phyloP scores from a whole-genome alignment of 2,888 invertebrate genomes.

The Erebia palarica region DNA sequence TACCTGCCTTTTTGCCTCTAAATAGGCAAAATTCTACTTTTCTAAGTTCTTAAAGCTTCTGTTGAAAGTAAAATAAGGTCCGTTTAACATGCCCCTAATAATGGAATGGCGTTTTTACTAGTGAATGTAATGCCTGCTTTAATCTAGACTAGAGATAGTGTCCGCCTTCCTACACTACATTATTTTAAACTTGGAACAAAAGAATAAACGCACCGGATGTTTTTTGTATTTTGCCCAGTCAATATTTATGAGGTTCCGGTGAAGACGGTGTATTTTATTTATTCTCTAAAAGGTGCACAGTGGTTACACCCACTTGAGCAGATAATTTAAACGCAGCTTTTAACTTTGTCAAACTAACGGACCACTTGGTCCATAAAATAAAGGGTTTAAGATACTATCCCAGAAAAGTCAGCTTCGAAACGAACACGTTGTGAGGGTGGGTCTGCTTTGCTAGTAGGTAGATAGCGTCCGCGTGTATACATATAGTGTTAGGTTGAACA shows the following conservation, averaged over 20 bases:
- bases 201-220: conserved; percentile 30
- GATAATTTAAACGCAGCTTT: background rate
- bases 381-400: background rate
- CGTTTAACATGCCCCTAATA: no score
- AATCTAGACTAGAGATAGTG: conserved; percentile 10
- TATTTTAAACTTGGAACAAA: conserved; percentile 21
- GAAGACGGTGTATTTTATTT: conserved; percentile 28
- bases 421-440: no score
- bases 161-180: conserved; percentile 10
- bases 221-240: conserved; percentile 31
- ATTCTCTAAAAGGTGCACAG: background rate
- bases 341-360: background rate
- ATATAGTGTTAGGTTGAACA: no score
- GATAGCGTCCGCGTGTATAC: no score
- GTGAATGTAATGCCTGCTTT: conserved; percentile 10
- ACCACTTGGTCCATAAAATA: background rate
- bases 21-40: no score
- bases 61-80: no score
- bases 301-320: no score
- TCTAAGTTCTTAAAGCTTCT: no score
- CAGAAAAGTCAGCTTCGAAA: no score
- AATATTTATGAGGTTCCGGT: conserved; percentile 37
- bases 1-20: no score
- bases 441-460: no score
- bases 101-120: background rate